phyloP scores from a whole-genome alignment of 2,797 vertebrate species.

The Cichlasoma orientale region DNA sequence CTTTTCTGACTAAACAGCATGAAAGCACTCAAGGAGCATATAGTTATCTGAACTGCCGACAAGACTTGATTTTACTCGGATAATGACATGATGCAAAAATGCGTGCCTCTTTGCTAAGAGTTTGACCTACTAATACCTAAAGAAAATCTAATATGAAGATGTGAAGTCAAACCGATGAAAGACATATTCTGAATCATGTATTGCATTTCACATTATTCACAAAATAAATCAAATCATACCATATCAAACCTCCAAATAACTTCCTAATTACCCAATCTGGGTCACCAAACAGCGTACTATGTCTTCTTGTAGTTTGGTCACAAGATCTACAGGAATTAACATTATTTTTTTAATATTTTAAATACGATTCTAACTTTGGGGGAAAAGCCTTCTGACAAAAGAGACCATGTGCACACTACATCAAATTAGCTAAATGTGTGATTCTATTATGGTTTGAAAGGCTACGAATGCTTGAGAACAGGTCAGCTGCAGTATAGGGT shows the following conservation, averaged over 20 bases:
- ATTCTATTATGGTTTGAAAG: background rate
- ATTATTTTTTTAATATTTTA: conserved; percentile 37
- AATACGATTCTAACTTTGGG: conserved; percentile 42
- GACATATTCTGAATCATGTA: conserved; percentile 11
- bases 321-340: conserved; percentile 30
- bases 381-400: conserved; percentile 20
- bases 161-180: background rate
- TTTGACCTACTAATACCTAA: background rate
- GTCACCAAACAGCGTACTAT: conserved; percentile 3
- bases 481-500: background rate
- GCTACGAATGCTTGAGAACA: background rate
- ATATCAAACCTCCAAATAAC: conserved; percentile 3
- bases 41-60: background rate
- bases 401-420: conserved; percentile 2
- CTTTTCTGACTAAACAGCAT: background rate
- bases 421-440: conserved; percentile 27
- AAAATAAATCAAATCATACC: conserved; percentile 22
- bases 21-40: background rate
- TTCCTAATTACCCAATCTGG: conserved; percentile 3
- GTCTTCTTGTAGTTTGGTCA: conserved; percentile 39
- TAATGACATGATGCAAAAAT: background rate
- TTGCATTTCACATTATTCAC: conserved; percentile 7
- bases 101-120: background rate
- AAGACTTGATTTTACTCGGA: background rate
- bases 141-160: conserved; percentile 9